These are phyloP conservation scores for Oasisia sp. DNA, from an alignment of 2,888 invertebrate species.

Conservation along the genomic window DNA sequence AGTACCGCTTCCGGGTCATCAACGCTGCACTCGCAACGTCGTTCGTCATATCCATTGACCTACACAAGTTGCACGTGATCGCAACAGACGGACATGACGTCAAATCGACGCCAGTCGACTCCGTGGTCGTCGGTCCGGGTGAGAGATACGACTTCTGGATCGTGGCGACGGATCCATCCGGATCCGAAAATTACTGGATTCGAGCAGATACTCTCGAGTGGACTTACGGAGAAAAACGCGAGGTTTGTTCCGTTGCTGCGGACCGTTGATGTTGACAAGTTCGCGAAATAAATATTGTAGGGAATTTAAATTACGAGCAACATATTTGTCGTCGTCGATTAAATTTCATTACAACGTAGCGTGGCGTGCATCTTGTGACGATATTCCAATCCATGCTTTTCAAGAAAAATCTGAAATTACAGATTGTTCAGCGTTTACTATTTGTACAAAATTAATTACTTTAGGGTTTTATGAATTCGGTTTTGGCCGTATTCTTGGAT, in stretches of 20 bases:
- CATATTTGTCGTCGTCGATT: neutral
- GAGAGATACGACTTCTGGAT: conserved; percentile 52
- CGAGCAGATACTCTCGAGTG: conserved; percentile 21
- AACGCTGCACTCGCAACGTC: conserved; percentile 48
- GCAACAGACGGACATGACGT: conserved; percentile 54
- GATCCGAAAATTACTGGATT: conserved; percentile 28
- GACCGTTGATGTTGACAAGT: neutral
- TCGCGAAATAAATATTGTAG: neutral
- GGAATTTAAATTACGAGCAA: neutral
- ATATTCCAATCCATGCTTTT: neutral
- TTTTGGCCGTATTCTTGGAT: too few relatives aligned
- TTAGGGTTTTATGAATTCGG: too few relatives aligned
- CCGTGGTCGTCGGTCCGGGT: conserved; percentile 50
- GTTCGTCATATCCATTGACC: conserved; percentile 54
- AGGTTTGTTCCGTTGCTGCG: neutral
- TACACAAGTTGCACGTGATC: conserved; percentile 52
- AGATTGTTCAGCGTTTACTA: too few relatives aligned
- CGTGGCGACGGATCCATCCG: conserved; percentile 26
- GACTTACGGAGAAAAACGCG: neutral
- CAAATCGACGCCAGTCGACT: conserved; percentile 45
- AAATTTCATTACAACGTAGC: neutral
- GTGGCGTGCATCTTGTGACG: neutral
- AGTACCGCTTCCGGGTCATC: conserved; percentile 56
- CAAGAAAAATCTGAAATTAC: neutral
- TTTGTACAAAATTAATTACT: too few relatives aligned